phyloP scores from a whole-genome alignment of 2,113 vertebrate species.

The Phaethon lepturus region DNA sequence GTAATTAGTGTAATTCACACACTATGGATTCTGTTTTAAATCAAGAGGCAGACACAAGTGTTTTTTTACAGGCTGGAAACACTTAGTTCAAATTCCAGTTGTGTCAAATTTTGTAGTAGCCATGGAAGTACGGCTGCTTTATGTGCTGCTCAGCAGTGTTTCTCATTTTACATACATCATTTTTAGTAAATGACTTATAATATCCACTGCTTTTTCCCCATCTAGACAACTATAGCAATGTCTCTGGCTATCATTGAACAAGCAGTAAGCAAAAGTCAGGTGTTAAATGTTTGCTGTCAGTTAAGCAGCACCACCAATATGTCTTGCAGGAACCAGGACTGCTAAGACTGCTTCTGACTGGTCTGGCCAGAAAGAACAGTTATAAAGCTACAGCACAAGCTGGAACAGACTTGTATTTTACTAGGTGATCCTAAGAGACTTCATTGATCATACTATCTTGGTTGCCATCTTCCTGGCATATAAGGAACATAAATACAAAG shows the following conservation, averaged over 20 bases:
- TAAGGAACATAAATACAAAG: fast-evolving
- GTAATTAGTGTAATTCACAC: background rate
- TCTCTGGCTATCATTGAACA: background rate
- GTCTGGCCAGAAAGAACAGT: background rate
- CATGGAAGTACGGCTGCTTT: background rate
- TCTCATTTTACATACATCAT: background rate
- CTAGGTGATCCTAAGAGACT: background rate
- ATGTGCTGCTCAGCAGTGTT: background rate
- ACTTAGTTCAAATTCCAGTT: background rate
- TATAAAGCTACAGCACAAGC: background rate
- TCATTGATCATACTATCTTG: background rate
- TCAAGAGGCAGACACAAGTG: background rate
- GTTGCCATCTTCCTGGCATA: background rate
- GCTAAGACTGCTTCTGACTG: background rate
- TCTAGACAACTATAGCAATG: background rate
- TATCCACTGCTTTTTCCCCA: background rate
- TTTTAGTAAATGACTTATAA: background rate
- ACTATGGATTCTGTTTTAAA: background rate
- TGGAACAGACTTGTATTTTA: background rate
- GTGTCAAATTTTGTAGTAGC: background rate
- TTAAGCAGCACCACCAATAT: background rate
- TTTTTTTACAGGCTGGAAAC: background rate
- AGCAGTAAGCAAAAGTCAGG: background rate
- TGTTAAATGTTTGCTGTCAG: background rate
- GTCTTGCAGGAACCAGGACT: background rate